Conservation (phyloP, 1,140 invertebrate species). For the Calliphora vicina region DNA sequence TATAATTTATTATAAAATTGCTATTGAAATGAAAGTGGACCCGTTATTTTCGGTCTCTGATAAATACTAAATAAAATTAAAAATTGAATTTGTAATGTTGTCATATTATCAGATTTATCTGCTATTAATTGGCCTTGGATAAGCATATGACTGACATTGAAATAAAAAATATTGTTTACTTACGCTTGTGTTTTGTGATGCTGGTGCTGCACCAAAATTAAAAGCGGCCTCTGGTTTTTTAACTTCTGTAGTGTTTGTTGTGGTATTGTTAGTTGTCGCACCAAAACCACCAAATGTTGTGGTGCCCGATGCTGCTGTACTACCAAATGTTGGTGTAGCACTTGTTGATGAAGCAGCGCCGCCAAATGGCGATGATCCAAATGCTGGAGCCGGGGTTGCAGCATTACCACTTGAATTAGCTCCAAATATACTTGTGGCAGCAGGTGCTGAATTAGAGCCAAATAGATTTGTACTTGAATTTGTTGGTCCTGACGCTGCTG, state of each 20-base stretch:
- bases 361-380: conserved; percentile 18
- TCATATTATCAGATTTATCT: too few relatives aligned
- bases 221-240: conserved; percentile 40
- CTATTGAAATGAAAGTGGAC: too few relatives aligned
- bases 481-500: not conserved
- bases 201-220: conserved; percentile 32
- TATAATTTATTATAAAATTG: too few relatives aligned
- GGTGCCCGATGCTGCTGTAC: not conserved
- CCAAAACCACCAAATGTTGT: conserved; percentile 42
- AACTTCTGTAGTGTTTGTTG: conserved; percentile 31
- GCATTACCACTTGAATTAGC: conserved; percentile 33
- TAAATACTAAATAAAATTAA: too few relatives aligned
- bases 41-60: too few relatives aligned
- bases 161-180: not conserved
- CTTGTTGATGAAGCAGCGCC: conserved; percentile 22
- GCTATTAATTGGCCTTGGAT: too few relatives aligned
- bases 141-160: too few relatives aligned
- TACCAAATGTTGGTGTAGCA: conserved; percentile 37
- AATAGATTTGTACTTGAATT: conserved; percentile 23
- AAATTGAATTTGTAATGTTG: too few relatives aligned
- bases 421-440: conserved; percentile 37
- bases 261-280: conserved; percentile 26
- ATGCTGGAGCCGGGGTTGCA: conserved; percentile 19
- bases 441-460: conserved; percentile 17
- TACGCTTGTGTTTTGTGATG: conserved; percentile 35